Base-by-base conservation (phyloP, 2,113 vertebrate genomes). In the Kryptolebias marmoratus region DNA sequence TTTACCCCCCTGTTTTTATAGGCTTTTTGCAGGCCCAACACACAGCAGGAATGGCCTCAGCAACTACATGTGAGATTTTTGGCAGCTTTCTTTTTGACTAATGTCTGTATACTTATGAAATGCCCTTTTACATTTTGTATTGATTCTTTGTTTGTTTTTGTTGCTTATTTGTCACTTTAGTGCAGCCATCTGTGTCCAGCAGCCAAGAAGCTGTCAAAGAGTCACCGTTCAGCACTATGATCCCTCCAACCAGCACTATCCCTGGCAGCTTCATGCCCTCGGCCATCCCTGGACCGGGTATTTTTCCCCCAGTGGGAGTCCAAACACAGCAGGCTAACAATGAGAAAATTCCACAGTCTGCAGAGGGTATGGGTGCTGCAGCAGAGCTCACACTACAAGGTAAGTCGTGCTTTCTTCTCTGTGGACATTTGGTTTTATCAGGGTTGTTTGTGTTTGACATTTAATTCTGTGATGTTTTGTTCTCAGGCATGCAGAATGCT, bases 11-110 rank as follows among this genome's bases (percentile, higher is more conserved):
- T 54, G 0, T 66, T 47, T 22, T 5, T 67, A 0, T 68, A 99
- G 98, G 97, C 85, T 99, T 94, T 86, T 90, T 99, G 94, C 95
- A 95, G 60, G 94, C 96, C 16, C 95, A 96, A 0, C 96, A 95
- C 11, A 92, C 95, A 39, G 82, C 95, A 62, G 95, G 94, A 28
- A 88, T 94, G 64, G 75, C 86, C 18, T 80, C 93, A 2, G 95
- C 94, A 59, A 93, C 95, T 74, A 92, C 95, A 78, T 81, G 97
- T 99, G 92, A 93, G 96, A 95, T 3, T 22, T 48, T 47, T 32
- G 16, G 8, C 3, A 16, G 12, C 49, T 68, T 11, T 9, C 8
- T 5, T 22, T 54, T 1, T 59, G 15, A 65, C 9, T 28, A 22
- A 22, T 45, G 15, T 11, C 55, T 65, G n/a, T 5, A 32, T 64